Conservation (phyloP, 2,113 vertebrate genomes). For the Onychostoma macrolepis region DNA sequence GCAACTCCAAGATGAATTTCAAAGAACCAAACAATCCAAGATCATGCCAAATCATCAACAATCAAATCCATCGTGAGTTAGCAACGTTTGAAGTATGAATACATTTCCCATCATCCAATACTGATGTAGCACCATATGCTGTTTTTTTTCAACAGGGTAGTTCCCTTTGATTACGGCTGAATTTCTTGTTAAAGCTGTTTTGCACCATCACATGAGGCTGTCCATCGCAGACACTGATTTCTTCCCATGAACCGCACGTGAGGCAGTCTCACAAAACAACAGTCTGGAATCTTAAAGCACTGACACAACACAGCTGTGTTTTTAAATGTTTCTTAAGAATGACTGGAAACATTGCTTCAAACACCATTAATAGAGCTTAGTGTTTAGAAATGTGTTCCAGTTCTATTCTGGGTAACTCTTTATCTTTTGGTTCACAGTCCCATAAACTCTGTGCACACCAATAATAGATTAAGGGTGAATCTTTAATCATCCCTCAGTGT, state of each 20-base stretch:
- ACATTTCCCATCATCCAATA: too few species aligned
- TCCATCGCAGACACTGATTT: not conserved
- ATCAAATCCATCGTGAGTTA: too few species aligned
- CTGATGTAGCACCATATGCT: too few species aligned
- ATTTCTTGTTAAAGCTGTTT: not conserved
- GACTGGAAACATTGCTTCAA: not conserved
- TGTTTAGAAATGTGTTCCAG: slow-evolving; percentile 19
- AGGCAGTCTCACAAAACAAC: not conserved
- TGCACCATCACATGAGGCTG: not conserved
- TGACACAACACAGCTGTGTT: not conserved
- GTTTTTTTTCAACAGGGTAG: too few species aligned
- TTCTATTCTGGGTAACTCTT: not conserved
- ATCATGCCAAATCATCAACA: too few species aligned
- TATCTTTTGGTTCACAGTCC: not conserved
- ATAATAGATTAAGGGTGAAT: not conserved
- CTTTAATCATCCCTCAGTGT: not conserved
- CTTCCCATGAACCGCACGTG: not conserved
- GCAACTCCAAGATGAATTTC: too few species aligned
- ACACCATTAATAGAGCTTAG: not conserved
- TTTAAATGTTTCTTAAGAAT: not conserved
- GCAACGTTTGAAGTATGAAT: too few species aligned
- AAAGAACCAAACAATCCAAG: too few species aligned
- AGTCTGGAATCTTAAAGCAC: not conserved
- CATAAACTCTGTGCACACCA: not conserved
- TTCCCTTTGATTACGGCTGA: too few species aligned